These are phyloP conservation scores for Lepidocyrtoides sp. DNA, from an alignment of 2,888 invertebrate species.

Conservation along the genomic window DNA sequence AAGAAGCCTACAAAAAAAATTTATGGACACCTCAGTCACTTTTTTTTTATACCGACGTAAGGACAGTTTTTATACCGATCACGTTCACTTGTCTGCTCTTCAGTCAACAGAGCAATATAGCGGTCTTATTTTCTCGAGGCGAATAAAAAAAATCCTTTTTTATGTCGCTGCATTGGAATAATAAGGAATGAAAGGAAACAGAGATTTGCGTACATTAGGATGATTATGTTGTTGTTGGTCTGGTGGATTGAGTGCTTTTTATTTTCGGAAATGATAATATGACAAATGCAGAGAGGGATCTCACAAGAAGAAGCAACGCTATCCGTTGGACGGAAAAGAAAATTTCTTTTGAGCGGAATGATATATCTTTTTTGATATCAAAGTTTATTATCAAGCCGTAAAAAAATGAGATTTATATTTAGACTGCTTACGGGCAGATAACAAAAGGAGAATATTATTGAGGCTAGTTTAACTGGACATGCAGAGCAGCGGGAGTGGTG, in stretches of 20 bases:
- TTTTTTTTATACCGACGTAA: too few relatives aligned
- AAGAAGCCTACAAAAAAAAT: slow-evolving; percentile 30
- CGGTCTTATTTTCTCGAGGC: neutral
- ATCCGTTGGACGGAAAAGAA: neutral
- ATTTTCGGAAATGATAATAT: slow-evolving; percentile 27
- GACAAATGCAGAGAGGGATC: slow-evolving; percentile 57
- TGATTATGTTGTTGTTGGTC: slow-evolving; percentile 44
- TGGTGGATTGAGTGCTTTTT: neutral
- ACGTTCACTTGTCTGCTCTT: neutral
- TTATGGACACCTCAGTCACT: slow-evolving; percentile 71
- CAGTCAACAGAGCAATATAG: neutral
- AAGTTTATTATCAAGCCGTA: slow-evolving; percentile 71
- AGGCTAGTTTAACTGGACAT: slow-evolving; percentile 15
- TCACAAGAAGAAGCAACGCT: slow-evolving; percentile 2
- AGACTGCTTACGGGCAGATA: slow-evolving; percentile 40
- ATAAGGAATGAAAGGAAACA: slow-evolving; percentile 19
- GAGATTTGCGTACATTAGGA: slow-evolving; percentile 60
- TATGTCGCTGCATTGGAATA: neutral
- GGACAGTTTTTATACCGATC: slow-evolving; percentile 31
- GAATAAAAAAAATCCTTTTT: slow-evolving; percentile 26
- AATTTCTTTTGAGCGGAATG: neutral
- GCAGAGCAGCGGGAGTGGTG: neutral
- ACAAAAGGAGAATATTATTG: neutral
- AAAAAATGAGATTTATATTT: slow-evolving; percentile 59
- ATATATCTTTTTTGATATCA: slow-evolving; percentile 68